phyloP scores from a whole-genome alignment of 2,797 vertebrate species.

The Picus viridis region DNA sequence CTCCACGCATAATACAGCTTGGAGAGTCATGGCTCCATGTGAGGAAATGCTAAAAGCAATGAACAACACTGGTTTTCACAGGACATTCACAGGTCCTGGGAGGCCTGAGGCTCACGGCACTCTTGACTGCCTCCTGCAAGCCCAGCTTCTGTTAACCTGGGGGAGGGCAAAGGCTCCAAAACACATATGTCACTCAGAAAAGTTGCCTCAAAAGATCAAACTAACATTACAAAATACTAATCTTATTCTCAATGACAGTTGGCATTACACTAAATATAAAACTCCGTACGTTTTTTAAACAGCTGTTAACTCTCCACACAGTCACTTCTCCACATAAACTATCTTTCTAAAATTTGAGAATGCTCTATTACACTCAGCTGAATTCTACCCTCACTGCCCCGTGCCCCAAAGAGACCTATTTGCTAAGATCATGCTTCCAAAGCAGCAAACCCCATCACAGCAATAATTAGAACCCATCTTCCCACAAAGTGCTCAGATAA shows the following conservation, averaged over 20 bases:
- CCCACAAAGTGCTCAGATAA: not conserved
- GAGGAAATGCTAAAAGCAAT: not conserved
- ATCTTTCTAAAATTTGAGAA: not conserved
- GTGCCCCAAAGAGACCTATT: not conserved
- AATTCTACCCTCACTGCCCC: not conserved
- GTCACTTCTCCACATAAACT: not conserved
- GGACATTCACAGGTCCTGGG: not conserved
- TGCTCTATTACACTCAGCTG: not conserved
- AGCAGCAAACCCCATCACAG: not conserved
- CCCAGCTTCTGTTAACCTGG: not conserved
- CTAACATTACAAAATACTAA: not conserved
- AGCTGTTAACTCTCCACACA: not conserved
- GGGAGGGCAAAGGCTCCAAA: not conserved
- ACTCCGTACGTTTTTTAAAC: not conserved
- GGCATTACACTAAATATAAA: not conserved
- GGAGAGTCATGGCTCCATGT: not conserved
- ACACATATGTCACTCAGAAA: not conserved
- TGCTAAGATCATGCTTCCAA: not conserved
- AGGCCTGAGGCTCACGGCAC: not conserved
- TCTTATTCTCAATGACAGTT: not conserved
- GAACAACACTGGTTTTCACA: not conserved
- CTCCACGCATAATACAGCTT: rapidly evolving
- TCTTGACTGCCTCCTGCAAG: not conserved
- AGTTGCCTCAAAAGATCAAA: not conserved
- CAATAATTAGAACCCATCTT: not conserved